Conservation (phyloP, 2,113 vertebrate species). For the Tringa solitaria region DNA sequence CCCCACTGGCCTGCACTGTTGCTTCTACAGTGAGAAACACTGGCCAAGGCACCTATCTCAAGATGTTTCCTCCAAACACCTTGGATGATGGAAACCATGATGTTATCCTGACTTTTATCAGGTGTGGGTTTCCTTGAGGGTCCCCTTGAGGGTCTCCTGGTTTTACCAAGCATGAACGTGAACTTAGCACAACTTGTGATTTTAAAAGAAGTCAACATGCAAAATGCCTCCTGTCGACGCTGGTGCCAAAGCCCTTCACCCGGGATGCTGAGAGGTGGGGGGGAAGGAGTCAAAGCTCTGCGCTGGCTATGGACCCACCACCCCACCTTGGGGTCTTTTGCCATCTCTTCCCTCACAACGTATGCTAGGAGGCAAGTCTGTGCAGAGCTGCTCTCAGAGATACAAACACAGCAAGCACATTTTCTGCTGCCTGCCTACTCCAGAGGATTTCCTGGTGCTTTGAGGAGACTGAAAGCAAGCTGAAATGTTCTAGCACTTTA, state of each 20-base stretch:
- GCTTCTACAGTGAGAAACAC: not conserved
- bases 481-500: constrained; percentile 42
- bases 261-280: not conserved
- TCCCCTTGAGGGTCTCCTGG: not conserved
- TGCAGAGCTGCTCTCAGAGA: not conserved
- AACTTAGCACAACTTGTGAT: not conserved
- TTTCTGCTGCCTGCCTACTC: constrained; percentile 34
- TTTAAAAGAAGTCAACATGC: not conserved
- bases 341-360: not conserved
- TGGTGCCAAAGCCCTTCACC: not conserved
- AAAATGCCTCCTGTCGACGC: not conserved
- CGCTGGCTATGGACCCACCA: not conserved
- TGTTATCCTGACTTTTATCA: not conserved
- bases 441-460: constrained; percentile 55
- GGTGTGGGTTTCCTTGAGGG: not conserved
- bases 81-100: not conserved
- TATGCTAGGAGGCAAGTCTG: accelerated
- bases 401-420: not conserved
- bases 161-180: not conserved
- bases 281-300: not conserved
- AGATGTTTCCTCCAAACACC: not conserved
- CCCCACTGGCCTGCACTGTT: not conserved
- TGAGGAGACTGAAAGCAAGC: constrained; percentile 18
- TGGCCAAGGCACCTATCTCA: not conserved
- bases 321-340: not conserved